These are phyloP conservation scores for Hiodon alosoides DNA, from an alignment of 2,113 vertebrate species.

Conservation along the genomic window DNA sequence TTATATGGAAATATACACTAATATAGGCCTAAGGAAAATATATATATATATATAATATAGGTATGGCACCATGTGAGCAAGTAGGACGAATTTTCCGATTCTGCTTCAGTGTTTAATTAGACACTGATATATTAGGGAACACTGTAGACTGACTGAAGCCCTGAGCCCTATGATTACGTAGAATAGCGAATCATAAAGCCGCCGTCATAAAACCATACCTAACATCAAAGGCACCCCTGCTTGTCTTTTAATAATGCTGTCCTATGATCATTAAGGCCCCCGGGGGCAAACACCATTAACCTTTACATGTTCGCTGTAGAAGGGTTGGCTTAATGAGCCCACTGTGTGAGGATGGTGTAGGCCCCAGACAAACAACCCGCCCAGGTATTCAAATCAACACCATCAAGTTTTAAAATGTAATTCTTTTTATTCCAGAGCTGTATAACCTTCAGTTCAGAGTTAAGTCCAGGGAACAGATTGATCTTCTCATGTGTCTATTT, in stretches of 20 bases:
- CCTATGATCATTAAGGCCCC: conserved; percentile 9
- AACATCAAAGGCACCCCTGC: conserved; percentile 14
- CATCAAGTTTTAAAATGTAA: too few relatives aligned
- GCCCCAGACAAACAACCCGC: too few relatives aligned
- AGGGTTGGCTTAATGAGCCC: conserved; percentile 11
- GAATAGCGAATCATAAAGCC: not conserved
- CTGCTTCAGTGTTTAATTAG: not conserved
- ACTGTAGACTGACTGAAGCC: not conserved
- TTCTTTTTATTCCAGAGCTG: too few relatives aligned
- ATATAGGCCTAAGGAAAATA: too few relatives aligned
- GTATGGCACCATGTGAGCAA: not conserved
- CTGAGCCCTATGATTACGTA: conserved; percentile 1
- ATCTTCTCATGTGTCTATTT: too few relatives aligned
- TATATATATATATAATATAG: not conserved
- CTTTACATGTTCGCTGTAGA: conserved; percentile 21
- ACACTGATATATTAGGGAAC: conserved; percentile 1
- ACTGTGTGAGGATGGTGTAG: conserved; percentile 4
- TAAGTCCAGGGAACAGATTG: too few relatives aligned
- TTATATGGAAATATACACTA: too few relatives aligned
- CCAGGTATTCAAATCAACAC: too few relatives aligned
- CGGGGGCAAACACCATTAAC: conserved; percentile 18
- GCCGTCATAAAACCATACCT: not conserved
- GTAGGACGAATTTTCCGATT: not conserved
- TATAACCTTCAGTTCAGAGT: too few relatives aligned
- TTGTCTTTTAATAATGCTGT: conserved; percentile 13